These are phyloP conservation scores for Antheraea pernyi DNA, from an alignment of 1,140 invertebrate genomes.

Conservation along the genomic window DNA sequence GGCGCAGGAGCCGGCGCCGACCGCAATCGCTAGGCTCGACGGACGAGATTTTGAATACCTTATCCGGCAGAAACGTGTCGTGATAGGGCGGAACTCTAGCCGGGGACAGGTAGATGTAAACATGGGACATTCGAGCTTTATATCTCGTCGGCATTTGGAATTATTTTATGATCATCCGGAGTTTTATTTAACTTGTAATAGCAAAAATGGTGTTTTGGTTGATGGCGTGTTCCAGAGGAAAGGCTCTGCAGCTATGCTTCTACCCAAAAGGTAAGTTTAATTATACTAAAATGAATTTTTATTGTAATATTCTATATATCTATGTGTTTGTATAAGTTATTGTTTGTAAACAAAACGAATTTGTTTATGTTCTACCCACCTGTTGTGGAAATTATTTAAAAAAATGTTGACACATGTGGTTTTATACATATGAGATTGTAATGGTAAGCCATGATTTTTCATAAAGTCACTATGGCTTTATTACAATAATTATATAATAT, in stretches of 20 bases:
- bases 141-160: constrained; percentile 96
- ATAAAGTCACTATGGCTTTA: background rate
- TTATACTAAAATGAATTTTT: background rate
- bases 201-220: constrained; percentile 99
- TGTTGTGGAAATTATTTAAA: constrained; percentile 52
- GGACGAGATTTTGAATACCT: constrained; percentile 96
- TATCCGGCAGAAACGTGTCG: constrained; percentile 92
- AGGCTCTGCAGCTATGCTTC: constrained; percentile 92
- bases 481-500: too few species aligned
- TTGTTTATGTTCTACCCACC: constrained; percentile 73
- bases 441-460: background rate
- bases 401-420: constrained; percentile 37
- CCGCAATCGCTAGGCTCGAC: constrained; percentile 92
- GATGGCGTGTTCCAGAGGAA: constrained; percentile 98
- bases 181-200: constrained; percentile 97
- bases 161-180: constrained; percentile 94
- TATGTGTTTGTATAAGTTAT: constrained; percentile 22
- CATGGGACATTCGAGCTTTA: constrained; percentile 98
- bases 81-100: constrained; percentile 97
- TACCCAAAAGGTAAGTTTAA: constrained; percentile 93
- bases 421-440: background rate
- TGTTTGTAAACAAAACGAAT: constrained; percentile 75
- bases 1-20: constrained; percentile 86
- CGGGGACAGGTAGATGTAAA: constrained; percentile 98
- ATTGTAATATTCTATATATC: constrained; percentile 1